Conservation (phyloP, 1,140 invertebrate species). For the Hyposmocoma kahamanoa region DNA sequence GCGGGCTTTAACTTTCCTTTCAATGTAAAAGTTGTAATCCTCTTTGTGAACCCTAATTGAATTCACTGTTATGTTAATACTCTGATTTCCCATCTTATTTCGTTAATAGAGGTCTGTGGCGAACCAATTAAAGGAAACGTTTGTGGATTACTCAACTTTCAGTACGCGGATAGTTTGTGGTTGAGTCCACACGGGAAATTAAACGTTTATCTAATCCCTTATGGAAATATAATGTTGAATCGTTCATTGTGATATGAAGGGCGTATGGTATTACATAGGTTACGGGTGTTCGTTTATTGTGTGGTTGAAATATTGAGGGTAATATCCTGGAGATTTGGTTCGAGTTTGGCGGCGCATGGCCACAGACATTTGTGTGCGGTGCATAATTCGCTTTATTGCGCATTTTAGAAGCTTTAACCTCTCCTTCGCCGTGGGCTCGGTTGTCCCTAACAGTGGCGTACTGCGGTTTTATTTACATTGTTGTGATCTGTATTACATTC, state of each 20-base stretch:
- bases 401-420: background rate
- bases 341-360: background rate
- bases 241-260: slow-evolving; percentile 7
- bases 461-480: background rate
- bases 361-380: background rate
- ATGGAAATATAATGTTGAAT: slow-evolving; percentile 24
- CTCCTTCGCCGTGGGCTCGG: background rate
- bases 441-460: background rate
- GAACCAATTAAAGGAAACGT: slow-evolving; percentile 70
- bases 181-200: slow-evolving; percentile 37
- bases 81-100: slow-evolving; percentile 73
- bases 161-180: slow-evolving; percentile 49
- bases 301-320: background rate
- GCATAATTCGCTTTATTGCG: slow-evolving; percentile 2
- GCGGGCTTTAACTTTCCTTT: slow-evolving; percentile 63
- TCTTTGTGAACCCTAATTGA: slow-evolving; percentile 71
- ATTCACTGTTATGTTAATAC: slow-evolving; percentile 73
- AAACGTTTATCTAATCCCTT: slow-evolving; percentile 40
- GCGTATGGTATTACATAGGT: background rate
- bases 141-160: slow-evolving; percentile 66
- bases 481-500: background rate
- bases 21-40: slow-evolving; percentile 73
- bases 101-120: slow-evolving; percentile 70
- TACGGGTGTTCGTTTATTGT: background rate
- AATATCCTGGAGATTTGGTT: background rate